phyloP scores from a whole-genome alignment of 1,140 invertebrate genomes.

The Calycopis cecrops region DNA sequence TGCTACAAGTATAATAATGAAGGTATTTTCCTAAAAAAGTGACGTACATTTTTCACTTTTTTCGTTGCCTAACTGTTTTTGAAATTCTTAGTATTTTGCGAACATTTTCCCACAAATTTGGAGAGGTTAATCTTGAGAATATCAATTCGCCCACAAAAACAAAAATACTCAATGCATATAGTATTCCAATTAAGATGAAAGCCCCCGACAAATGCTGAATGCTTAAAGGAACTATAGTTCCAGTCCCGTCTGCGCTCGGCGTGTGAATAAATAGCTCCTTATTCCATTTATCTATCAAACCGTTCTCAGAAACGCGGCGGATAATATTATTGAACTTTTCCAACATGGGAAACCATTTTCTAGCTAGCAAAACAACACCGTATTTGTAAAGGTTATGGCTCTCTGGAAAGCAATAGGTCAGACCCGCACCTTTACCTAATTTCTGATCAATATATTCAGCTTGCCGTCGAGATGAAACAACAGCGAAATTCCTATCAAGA shows the following conservation, averaged over 20 bases:
- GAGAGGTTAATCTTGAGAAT: constrained; percentile 23
- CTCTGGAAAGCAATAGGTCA: constrained; percentile 66
- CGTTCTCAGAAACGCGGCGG: constrained; percentile 65
- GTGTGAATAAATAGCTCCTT: constrained; percentile 60
- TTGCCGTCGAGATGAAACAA: constrained; percentile 64
- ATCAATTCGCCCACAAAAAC: constrained; percentile 51
- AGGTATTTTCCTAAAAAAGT: not conserved
- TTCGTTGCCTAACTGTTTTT: too few species aligned
- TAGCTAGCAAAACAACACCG: constrained; percentile 56
- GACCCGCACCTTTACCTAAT: constrained; percentile 53
- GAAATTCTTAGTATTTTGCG: not conserved
- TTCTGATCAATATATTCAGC: constrained; percentile 61
- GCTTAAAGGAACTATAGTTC: constrained; percentile 52
- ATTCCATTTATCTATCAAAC: constrained; percentile 71
- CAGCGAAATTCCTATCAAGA: constrained; percentile 56
- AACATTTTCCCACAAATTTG: constrained; percentile 10
- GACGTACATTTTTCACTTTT: not conserved
- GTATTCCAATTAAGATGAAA: constrained; percentile 60
- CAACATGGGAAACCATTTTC: constrained; percentile 66
- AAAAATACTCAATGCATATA: constrained; percentile 42
- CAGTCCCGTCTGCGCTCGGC: constrained; percentile 35
- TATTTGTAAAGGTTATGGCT: constrained; percentile 68
- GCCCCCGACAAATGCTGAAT: constrained; percentile 66
- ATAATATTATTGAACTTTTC: constrained; percentile 65
- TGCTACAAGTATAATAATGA: not conserved